Evolutionary conservation across 2,113 vertebrate species (phyloP).

Genomic region (Urocitellus parryii): DNA sequence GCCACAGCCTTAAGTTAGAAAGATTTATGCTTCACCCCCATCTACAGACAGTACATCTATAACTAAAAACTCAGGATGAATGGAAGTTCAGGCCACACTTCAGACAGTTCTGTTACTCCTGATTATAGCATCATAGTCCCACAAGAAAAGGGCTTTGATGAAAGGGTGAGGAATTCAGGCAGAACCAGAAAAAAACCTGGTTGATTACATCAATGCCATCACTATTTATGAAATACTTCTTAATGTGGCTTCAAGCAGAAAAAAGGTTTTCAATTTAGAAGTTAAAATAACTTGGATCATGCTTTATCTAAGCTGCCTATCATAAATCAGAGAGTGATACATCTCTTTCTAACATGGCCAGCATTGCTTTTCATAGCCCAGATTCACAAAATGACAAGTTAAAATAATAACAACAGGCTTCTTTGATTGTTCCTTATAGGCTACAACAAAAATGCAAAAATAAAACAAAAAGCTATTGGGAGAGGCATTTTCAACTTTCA

Average conservation of each 20-base stretch:
- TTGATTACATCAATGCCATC: background rate
- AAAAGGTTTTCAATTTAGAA: conserved; percentile 26
- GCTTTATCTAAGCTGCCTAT: conserved; percentile 17
- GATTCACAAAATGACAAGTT: conserved; percentile 46
- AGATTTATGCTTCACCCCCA: background rate
- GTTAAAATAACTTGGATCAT: background rate
- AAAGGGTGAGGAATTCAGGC: background rate
- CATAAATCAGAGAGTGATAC: background rate
- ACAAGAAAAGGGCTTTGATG: background rate
- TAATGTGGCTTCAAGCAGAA: conserved; percentile 42
- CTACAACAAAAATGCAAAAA: conserved; percentile 26
- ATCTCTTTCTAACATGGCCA: background rate
- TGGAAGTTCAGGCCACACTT: background rate
- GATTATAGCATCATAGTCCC: background rate
- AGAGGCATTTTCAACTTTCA: conserved; percentile 26
- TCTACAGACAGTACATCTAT: background rate
- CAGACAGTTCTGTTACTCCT: background rate
- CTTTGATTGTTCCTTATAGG: background rate
- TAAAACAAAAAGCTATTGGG: background rate
- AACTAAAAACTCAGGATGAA: background rate
- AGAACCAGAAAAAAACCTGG: background rate
- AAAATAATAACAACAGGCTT: conserved; percentile 20
- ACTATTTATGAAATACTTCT: conserved; percentile 41
- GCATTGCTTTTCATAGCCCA: background rate
- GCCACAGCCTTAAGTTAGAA: background rate